These are phyloP conservation scores for Leptinotarsa lineolata DNA, from an alignment of 1,140 invertebrate species.

Conservation along the genomic window DNA sequence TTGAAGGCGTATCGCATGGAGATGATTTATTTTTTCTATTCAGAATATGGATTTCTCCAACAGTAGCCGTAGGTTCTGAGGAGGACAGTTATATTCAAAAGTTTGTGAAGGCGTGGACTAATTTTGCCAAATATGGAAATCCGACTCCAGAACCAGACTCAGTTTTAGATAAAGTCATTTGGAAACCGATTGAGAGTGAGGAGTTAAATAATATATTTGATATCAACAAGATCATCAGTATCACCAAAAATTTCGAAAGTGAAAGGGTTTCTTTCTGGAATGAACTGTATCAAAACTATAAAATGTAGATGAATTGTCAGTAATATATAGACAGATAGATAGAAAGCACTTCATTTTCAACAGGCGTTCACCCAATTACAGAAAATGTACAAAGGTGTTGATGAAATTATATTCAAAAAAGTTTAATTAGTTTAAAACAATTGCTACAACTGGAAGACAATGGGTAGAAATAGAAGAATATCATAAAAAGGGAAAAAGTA, in stretches of 20 bases:
- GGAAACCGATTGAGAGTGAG: slow-evolving; percentile 59
- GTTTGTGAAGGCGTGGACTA: slow-evolving; percentile 63
- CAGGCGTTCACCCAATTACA: too few species aligned
- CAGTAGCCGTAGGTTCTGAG: slow-evolving; percentile 50
- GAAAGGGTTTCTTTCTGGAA: slow-evolving; percentile 26
- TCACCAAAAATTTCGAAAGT: slow-evolving; percentile 35
- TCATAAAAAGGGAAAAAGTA: too few species aligned
- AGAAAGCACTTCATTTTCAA: too few species aligned
- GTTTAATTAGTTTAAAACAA: too few species aligned
- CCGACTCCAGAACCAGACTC: slow-evolving; percentile 54
- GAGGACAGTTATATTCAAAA: slow-evolving; percentile 54
- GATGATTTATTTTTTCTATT: slow-evolving; percentile 70
- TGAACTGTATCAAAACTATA: background rate
- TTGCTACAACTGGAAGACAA: too few species aligned
- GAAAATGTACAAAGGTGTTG: too few species aligned
- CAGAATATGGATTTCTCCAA: slow-evolving; percentile 55
- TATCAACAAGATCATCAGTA: slow-evolving; percentile 40
- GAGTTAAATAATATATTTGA: slow-evolving; percentile 57
- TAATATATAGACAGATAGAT: too few species aligned
- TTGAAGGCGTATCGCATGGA: slow-evolving; percentile 64
- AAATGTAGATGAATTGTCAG: background rate
- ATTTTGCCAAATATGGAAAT: slow-evolving; percentile 61
- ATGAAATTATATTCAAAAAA: too few species aligned
- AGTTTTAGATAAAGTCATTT: slow-evolving; percentile 52
- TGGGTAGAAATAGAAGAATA: too few species aligned